phyloP scores from a whole-genome alignment of 2,797 vertebrate genomes.

The Enteromius anoplus region DNA sequence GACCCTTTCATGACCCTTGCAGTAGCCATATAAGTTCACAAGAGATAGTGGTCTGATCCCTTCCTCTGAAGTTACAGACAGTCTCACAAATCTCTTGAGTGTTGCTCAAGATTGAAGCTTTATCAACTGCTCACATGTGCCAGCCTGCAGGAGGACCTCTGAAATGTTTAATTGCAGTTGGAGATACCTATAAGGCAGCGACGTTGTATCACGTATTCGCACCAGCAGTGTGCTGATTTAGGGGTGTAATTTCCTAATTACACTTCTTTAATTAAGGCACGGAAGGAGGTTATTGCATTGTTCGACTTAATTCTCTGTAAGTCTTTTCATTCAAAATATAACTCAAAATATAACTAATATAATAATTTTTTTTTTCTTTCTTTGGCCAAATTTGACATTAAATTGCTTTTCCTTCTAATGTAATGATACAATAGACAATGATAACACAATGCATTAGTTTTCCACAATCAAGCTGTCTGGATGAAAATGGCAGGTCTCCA shows the following conservation, averaged over 20 bases:
- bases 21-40: conserved; percentile 37
- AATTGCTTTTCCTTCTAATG: not conserved
- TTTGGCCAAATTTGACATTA: conserved; percentile 16
- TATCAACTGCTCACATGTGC: conserved; percentile 56
- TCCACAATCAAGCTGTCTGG: not conserved
- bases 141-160: conserved; percentile 55
- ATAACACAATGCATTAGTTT: conserved; percentile 5
- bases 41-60: conserved; percentile 48
- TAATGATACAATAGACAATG: not conserved
- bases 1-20: conserved; percentile 35
- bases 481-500: not conserved
- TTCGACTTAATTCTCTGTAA: conserved; percentile 24
- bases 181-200: conserved; percentile 46
- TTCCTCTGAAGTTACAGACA: conserved; percentile 49
- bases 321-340: conserved; percentile 40
- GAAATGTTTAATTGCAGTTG: conserved; percentile 59
- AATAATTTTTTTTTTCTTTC: not conserved
- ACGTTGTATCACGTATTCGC: conserved; percentile 39
- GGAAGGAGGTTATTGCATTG: conserved; percentile 25
- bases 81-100: conserved; percentile 51
- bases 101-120: conserved; percentile 58
- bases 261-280: conserved; percentile 50
- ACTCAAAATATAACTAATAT: too few relatives aligned
- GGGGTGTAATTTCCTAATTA: conserved; percentile 53
- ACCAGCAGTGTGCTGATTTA: conserved; percentile 52